Conservation (phyloP, 2,888 invertebrate species). For the Ectemnius cavifrons region DNA sequence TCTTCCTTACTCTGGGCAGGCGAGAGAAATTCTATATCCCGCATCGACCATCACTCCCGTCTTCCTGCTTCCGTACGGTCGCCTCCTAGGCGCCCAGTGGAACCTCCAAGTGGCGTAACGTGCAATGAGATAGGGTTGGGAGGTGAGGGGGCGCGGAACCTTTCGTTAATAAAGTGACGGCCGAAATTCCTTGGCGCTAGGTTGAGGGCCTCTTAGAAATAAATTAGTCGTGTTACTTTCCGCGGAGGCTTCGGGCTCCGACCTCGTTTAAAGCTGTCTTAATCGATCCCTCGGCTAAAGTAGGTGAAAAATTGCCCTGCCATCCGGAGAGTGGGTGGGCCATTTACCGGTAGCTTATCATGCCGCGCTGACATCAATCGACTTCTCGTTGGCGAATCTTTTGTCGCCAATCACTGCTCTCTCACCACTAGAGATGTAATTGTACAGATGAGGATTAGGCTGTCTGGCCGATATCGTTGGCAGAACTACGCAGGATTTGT, state of each 20-base stretch:
- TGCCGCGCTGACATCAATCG: neutral
- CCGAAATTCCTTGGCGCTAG: neutral
- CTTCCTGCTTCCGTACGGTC: no score
- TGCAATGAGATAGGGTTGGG: neutral
- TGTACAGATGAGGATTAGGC: neutral
- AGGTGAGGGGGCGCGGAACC: neutral
- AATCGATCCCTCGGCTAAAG: constrained; percentile 7
- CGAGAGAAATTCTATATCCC: no score
- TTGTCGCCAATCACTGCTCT: neutral
- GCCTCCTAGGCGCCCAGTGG: no score
- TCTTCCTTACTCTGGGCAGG: neutral
- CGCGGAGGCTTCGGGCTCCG: neutral
- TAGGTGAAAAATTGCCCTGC: neutral
- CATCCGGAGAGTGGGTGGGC: neutral
- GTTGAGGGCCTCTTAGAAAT: neutral
- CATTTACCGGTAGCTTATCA: neutral
- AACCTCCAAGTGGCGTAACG: neutral
- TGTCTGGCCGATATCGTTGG: neutral
- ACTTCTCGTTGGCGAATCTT: neutral
- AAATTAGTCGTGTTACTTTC: neutral
- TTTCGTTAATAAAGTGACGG: constrained; percentile 4
- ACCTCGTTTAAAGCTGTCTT: neutral
- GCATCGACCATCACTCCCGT: no score
- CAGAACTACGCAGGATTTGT: constrained; percentile 4
- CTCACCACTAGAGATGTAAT: neutral